Conservation (phyloP, 2,113 vertebrate species). For the Cavia aperea region DNA sequence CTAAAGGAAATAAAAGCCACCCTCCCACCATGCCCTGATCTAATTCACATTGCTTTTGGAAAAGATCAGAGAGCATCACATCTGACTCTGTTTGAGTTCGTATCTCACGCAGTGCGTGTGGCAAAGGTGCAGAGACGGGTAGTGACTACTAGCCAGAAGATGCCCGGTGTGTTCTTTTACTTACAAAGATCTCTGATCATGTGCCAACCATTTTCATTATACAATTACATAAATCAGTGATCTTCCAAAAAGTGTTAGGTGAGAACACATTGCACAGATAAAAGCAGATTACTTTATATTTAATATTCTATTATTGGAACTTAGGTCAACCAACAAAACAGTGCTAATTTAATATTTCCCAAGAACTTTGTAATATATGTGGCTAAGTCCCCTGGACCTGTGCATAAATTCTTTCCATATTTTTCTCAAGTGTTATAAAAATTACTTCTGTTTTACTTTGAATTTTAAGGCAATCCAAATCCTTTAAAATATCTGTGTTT, state of each 20-base stretch:
- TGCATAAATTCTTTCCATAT: not conserved
- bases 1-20: not conserved
- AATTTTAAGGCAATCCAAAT: not conserved
- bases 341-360: not conserved
- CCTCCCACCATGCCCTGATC: not conserved
- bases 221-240: constrained; percentile 26
- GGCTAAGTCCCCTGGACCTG: not conserved
- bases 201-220: constrained; percentile 8
- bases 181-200: constrained; percentile 30
- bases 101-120: not conserved
- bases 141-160: constrained; percentile 6
- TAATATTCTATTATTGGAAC: not conserved
- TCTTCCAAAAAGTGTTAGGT: not conserved
- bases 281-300: constrained; percentile 39
- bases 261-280: constrained; percentile 6
- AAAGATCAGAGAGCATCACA: constrained; percentile 25
- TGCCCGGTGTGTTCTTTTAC: not conserved
- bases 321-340: constrained; percentile 17
- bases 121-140: not conserved
- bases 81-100: not conserved
- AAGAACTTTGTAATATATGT: not conserved
- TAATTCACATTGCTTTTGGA: not conserved
- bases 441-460: constrained; percentile 30
- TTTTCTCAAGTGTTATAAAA: constrained; percentile 34
- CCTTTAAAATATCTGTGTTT: not conserved